These are phyloP conservation scores for Semaprochilodus insignis DNA, from an alignment of 2,797 vertebrate species.

Conservation along the genomic window DNA sequence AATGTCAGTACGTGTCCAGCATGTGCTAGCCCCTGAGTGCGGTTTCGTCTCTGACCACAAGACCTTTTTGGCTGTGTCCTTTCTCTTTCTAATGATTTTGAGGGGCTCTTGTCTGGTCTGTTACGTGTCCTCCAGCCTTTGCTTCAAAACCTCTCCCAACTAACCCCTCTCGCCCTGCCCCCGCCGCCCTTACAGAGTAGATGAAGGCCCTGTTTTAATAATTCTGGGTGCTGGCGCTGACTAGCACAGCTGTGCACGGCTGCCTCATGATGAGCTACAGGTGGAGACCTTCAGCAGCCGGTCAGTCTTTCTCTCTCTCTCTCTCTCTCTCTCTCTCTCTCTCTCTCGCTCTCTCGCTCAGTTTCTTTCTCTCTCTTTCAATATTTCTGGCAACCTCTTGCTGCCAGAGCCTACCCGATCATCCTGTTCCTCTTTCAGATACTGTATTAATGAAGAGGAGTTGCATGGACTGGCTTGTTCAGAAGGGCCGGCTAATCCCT, in stretches of 20 bases:
- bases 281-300: conserved; percentile 56
- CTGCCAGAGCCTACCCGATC: conserved; percentile 1
- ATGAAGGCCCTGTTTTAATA: conserved; percentile 45
- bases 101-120: conserved; percentile 36
- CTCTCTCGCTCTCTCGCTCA: background rate
- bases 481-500: background rate
- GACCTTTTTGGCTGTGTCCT: conserved; percentile 25
- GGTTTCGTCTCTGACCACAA: conserved; percentile 14
- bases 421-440: too few species aligned
- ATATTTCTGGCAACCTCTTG: background rate
- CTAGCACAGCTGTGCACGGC: conserved; percentile 54
- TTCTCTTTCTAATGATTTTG: conserved; percentile 45
- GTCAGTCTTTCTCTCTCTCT: background rate
- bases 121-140: conserved; percentile 41
- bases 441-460: conserved; percentile 25
- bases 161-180: background rate
- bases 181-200: conserved; percentile 10
- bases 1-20: conserved; percentile 48
- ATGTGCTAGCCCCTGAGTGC: conserved; percentile 31
- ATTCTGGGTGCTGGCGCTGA: conserved; percentile 45
- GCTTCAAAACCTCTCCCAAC: conserved; percentile 10
- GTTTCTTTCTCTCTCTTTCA: background rate
- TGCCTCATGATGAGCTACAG: conserved; percentile 56
- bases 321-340: background rate
- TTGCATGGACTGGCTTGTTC: conserved; percentile 26